Percentiles rank a stretch among this genome's conserved stretches.
These are phyloP conservation scores for Koerneria pararmatus DNA, from an alignment of 2,888 invertebrate species.

Conservation along the genomic window DNA sequence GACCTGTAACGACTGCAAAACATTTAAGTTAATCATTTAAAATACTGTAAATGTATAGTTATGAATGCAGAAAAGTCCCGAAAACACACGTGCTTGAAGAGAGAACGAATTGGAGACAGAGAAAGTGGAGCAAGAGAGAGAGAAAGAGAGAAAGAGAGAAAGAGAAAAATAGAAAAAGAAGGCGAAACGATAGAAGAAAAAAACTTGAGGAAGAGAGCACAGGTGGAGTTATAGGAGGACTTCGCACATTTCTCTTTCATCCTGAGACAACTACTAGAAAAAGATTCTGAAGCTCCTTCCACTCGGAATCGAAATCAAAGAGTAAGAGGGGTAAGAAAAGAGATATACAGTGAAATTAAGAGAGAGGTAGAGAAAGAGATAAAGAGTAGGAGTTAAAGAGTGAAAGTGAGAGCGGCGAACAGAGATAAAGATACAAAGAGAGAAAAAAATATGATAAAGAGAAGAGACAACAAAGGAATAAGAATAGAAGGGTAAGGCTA, in stretches of 20 bases:
- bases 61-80: no score
- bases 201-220: background rate
- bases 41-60: no score
- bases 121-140: slow-evolving; percentile 21
- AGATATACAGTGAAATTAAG: background rate
- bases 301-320: no score
- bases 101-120: background rate
- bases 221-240: background rate
- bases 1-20: no score
- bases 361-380: background rate
- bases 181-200: slow-evolving; percentile 11
- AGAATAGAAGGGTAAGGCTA: no score
- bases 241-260: no score
- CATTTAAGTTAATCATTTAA: no score
- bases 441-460: background rate
- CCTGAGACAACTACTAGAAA: no score
- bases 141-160: background rate
- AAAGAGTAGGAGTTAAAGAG: background rate
- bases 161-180: slow-evolving; percentile 23
- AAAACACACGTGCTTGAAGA: no score
- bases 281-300: no score
- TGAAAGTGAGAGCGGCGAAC: slow-evolving; percentile 7
- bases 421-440: background rate
- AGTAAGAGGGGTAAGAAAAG: background rate
- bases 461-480: background rate